Conservation (phyloP, 1,140 invertebrate species). For the Aphelinus certus region DNA sequence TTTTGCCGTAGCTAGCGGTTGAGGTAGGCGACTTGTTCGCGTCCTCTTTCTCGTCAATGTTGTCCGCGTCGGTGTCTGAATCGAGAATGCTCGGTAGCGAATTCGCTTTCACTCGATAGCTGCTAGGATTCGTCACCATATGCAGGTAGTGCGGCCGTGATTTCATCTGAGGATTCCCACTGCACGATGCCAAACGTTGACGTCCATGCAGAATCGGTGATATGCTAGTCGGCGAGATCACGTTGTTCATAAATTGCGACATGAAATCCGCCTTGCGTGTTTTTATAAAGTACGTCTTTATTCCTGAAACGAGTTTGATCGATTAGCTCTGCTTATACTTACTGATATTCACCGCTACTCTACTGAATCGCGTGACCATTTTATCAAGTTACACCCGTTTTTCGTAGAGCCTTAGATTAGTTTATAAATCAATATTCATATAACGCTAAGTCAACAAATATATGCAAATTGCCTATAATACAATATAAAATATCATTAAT, state of each 20-base stretch:
- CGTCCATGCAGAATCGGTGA: constrained; percentile 58
- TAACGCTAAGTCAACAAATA: no score
- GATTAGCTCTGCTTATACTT: neutral
- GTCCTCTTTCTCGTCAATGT: constrained; percentile 66
- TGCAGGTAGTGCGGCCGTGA: constrained; percentile 59
- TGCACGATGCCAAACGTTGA: constrained; percentile 58
- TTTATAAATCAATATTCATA: no score
- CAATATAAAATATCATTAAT: no score
- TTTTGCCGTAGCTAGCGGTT: constrained; percentile 65
- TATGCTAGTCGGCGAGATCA: constrained; percentile 52
- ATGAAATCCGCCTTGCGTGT: constrained; percentile 57
- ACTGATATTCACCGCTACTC: neutral
- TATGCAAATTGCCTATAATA: no score
- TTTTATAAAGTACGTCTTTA: constrained; percentile 62
- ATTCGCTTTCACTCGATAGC: constrained; percentile 76
- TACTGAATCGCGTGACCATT: neutral
- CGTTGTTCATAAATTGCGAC: constrained; percentile 54
- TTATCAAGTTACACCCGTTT: neutral
- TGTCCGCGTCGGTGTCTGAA: constrained; percentile 74
- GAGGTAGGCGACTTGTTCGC: constrained; percentile 70
- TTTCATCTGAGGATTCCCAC: constrained; percentile 51
- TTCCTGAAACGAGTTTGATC: constrained; percentile 43
- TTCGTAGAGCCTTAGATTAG: no score
- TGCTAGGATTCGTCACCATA: constrained; percentile 65
- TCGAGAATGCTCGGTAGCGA: constrained; percentile 82